Evolutionary conservation across 2,797 vertebrate species (phyloP), one percentile per base, ranked within the genome.

Genomic region (Mormyrops attenuatus): DNA sequence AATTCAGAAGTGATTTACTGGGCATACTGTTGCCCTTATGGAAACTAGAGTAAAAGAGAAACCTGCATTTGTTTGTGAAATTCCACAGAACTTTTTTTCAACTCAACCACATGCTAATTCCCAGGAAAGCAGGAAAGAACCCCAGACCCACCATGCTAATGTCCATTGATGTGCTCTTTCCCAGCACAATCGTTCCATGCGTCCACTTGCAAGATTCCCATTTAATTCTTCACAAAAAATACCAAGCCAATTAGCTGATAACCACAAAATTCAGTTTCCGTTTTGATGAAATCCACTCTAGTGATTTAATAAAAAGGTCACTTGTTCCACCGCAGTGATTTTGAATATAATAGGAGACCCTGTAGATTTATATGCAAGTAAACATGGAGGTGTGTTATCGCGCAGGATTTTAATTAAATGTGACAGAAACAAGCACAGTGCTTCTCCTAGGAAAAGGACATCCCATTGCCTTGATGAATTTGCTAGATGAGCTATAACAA

Each of bases 281-380:
- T 26, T 86, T 86, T 85, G 82, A 85, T 50, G 82, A 47, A 85
- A 38, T 38, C 11, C 22, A 34, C 53, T 55, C 5, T 87, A 55
- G 85, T 53, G 85, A 87, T 53, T 26, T 87, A 13, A 55, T 85
- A 57, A 87, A 87, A 87, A 53, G 50, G 85, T 86, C 50, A 38
- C 3, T 86, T 87, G 44, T 85, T 85, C 84, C 84, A 85, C n/a
- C 22, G 22, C 44, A 53, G 84, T 13, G 47, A 17, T 53, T 85
- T 85, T 53, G 49, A 22, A 85, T 85, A 85, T 52, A 13, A 47
- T 52, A 30, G 84, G 84, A 85, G 41, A 85, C 49, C 26, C 15
- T 55, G 52, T 15, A 87, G 52, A 53, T 57, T 87, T 52, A 38
- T 60, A 41, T 34, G 26, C 15, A 34, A 38, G 22, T 87, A 34